Percentiles rank a stretch among this genome's conserved stretches.
Evolutionary conservation across 2,888 invertebrate species (phyloP).

Genomic region (Platycheirus rosarum): DNA sequence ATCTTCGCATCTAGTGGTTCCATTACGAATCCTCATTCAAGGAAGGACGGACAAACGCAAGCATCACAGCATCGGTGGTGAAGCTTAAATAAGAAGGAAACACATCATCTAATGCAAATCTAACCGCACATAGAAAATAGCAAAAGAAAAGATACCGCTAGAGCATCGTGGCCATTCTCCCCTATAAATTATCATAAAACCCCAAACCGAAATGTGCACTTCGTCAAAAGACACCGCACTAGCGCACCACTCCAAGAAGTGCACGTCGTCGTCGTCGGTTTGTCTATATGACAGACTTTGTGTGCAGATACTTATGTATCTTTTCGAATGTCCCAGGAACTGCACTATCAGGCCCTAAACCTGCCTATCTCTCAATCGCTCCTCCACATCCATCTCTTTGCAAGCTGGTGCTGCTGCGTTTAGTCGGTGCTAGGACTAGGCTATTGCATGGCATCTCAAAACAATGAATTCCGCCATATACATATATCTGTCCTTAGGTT

Average conservation of each 20-base stretch:
- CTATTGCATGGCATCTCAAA: slow-evolving; percentile 1
- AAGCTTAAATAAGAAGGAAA: slow-evolving; percentile 26
- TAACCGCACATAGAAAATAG: slow-evolving; percentile 25
- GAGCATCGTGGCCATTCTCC: slow-evolving; percentile 46
- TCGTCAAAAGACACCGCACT: slow-evolving; percentile 57
- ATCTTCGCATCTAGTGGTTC: slow-evolving; percentile 13
- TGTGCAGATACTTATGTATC: background rate
- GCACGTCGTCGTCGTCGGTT: background rate
- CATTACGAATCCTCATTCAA: slow-evolving; percentile 26
- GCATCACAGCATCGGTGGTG: too few species aligned
- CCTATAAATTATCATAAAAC: slow-evolving; percentile 62
- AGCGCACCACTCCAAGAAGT: too few species aligned
- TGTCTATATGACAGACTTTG: background rate
- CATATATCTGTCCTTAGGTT: background rate
- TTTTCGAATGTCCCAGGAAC: background rate
- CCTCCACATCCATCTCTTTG: slow-evolving; percentile 33
- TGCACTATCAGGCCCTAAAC: slow-evolving; percentile 35
- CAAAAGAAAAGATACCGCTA: slow-evolving; percentile 15
- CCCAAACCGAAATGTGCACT: slow-evolving; percentile 42
- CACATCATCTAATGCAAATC: slow-evolving; percentile 37
- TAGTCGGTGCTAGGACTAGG: slow-evolving; percentile 1
- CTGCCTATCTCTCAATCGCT: slow-evolving; percentile 52
- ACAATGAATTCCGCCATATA: slow-evolving; percentile 28
- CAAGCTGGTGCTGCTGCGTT: slow-evolving; percentile 20
- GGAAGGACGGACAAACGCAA: background rate